Conservation (phyloP, 2,113 vertebrate genomes). For the Jacana jacana region DNA sequence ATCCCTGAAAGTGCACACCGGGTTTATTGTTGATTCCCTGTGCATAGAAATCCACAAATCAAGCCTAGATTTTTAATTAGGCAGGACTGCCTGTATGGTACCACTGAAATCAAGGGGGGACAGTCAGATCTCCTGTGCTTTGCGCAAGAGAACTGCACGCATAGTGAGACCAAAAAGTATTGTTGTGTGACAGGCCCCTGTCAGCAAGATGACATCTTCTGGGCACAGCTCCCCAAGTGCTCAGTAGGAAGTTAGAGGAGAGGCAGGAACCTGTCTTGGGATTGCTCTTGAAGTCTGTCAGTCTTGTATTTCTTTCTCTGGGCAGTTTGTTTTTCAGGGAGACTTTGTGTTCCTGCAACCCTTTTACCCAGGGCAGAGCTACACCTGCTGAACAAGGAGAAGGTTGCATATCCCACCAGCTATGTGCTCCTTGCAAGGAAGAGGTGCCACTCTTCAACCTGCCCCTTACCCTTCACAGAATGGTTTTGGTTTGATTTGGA, state of each 20-base stretch:
- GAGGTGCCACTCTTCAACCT: not conserved
- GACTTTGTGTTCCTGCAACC: not conserved
- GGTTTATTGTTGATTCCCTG: not conserved
- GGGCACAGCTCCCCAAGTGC: not conserved
- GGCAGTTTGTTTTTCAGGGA: not conserved
- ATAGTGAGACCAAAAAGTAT: not conserved
- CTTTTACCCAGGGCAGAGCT: not conserved
- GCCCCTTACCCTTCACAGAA: not conserved
- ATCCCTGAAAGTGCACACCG: not conserved
- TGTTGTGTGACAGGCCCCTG: not conserved
- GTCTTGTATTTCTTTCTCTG: not conserved
- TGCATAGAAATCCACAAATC: slow-evolving; percentile 15
- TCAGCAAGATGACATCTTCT: not conserved
- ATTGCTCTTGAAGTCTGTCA: not conserved
- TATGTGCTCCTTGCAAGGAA: not conserved
- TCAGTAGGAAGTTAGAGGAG: not conserved
- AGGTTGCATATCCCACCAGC: not conserved
- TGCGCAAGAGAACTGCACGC: not conserved
- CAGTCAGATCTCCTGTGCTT: not conserved
- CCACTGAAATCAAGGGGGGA: not conserved
- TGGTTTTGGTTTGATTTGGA: not conserved
- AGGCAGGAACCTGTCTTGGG: not conserved
- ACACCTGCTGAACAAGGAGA: not conserved
- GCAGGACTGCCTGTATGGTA: not conserved
- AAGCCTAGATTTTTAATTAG: slow-evolving; percentile 17